phyloP scores from a whole-genome alignment of 2,888 invertebrate species.

The Caenorhabditis sp. region DNA sequence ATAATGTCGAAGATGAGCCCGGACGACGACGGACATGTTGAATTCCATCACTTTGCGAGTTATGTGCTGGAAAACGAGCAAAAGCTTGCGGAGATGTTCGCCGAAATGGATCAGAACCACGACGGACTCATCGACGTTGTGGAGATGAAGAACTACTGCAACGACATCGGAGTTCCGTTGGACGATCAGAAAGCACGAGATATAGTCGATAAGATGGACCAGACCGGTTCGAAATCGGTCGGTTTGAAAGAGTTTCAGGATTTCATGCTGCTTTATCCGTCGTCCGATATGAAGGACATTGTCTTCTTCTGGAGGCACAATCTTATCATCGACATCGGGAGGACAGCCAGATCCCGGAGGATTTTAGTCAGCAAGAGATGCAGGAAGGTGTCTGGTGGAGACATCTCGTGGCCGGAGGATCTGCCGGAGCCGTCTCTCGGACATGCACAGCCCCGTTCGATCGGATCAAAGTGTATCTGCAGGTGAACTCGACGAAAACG shows the following conservation, averaged over 20 bases:
- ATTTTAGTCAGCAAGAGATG: conserved; percentile 95
- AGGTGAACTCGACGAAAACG: conserved; percentile 87
- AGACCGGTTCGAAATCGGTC: conserved; percentile 41
- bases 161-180: conserved; percentile 91
- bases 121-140: conserved; percentile 86
- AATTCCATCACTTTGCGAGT: conserved; percentile 87
- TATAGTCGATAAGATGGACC: conserved; percentile 94
- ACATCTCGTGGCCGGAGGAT: conserved; percentile 94
- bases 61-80: conserved; percentile 97
- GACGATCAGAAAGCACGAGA: conserved; percentile 89
- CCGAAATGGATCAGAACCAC: conserved; percentile 92
- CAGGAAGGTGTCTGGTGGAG: conserved; percentile 94
- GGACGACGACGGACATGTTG: conserved; percentile 56
- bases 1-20: conserved; percentile 51
- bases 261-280: conserved; percentile 92
- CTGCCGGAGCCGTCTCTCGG: conserved; percentile 95
- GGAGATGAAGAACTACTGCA: conserved; percentile 92
- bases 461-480: conserved; percentile 95
- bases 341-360: conserved; percentile 97
- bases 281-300: conserved; percentile 91
- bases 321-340: conserved; percentile 86
- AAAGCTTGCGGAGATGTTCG: conserved; percentile 91
- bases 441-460: conserved; percentile 97
- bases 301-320: conserved; percentile 97
- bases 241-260: conserved; percentile 91